A percentile compares a stretch with the other conserved stretches of the same genome.
Evolutionary conservation across 2,113 vertebrate genomes (phyloP).

Genomic region (Calyptomena viridis): DNA sequence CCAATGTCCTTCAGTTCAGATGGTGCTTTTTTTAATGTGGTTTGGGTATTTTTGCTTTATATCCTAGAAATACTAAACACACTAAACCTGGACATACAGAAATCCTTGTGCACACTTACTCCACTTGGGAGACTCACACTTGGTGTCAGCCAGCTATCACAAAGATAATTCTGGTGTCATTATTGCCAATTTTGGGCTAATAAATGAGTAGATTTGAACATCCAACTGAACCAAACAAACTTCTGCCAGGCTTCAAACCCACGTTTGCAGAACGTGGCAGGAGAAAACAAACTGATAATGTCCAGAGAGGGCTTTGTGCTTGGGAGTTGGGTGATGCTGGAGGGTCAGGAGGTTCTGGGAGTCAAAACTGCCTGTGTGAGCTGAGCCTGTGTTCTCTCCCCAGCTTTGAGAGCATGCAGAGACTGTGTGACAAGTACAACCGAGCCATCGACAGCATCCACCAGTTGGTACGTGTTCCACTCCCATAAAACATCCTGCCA

Average conservation of each 20-base stretch:
- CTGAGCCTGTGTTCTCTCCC: not conserved
- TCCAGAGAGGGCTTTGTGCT: not conserved
- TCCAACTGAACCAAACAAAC: not conserved
- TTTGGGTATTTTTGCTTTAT: not conserved
- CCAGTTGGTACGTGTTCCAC: constrained; percentile 84
- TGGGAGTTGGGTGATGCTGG: not conserved
- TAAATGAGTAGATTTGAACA: not conserved
- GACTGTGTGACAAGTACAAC: constrained; percentile 99
- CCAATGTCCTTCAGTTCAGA: not conserved
- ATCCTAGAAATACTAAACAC: not conserved
- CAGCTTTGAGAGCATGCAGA: constrained; percentile 99
- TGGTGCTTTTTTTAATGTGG: not conserved
- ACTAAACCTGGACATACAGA: not conserved
- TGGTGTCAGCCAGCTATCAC: not conserved
- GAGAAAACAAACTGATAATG: not conserved
- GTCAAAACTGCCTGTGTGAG: not conserved
- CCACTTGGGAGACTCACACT: not conserved
- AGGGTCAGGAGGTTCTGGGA: not conserved
- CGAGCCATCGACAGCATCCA: constrained; percentile 99
- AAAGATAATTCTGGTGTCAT: not conserved
- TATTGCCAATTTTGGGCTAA: not conserved
- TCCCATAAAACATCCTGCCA: too few relatives aligned
- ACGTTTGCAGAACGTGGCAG: not conserved
- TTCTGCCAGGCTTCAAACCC: not conserved
- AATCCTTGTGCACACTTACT: not conserved